These are phyloP conservation scores for Hydriomena furcata DNA, from an alignment of 2,888 invertebrate genomes.

Conservation along the genomic window DNA sequence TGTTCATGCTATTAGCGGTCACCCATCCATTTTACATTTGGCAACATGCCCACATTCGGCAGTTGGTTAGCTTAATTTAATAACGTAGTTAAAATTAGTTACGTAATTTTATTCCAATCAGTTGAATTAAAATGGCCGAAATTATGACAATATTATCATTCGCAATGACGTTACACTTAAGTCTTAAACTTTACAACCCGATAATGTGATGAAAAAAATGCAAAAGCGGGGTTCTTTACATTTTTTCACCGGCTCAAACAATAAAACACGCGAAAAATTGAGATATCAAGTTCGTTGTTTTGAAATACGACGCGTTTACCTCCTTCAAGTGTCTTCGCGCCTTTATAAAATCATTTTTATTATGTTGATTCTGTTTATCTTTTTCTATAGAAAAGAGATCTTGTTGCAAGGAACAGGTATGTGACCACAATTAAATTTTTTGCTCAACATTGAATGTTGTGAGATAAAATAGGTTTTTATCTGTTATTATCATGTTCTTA, in stretches of 20 bases:
- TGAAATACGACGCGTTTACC: slow-evolving; percentile 69
- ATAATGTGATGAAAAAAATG: slow-evolving; percentile 25
- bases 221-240: no score
- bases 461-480: slow-evolving; percentile 49
- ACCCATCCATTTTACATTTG: no score
- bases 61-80: no score
- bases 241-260: slow-evolving; percentile 37
- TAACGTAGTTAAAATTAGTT: no score
- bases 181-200: slow-evolving; percentile 10
- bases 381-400: slow-evolving; percentile 60
- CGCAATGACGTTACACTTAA: slow-evolving; percentile 15
- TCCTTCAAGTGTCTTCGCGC: slow-evolving; percentile 59
- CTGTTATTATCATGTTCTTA: slow-evolving; percentile 42
- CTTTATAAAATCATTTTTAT: slow-evolving; percentile 63
- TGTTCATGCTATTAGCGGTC: no score
- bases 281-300: slow-evolving; percentile 73
- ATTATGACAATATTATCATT: slow-evolving; percentile 14
- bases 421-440: slow-evolving; percentile 60
- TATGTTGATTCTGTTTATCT: slow-evolving; percentile 61
- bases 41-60: no score
- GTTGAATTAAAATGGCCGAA: slow-evolving; percentile 4
- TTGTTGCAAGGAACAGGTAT: slow-evolving; percentile 65
- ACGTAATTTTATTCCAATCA: slow-evolving; percentile 3
- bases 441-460: slow-evolving; percentile 43
- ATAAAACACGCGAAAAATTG: slow-evolving; percentile 64